These are phyloP conservation scores for Drosophila auraria DNA, from an alignment of 1,140 invertebrate species.

Conservation along the genomic window DNA sequence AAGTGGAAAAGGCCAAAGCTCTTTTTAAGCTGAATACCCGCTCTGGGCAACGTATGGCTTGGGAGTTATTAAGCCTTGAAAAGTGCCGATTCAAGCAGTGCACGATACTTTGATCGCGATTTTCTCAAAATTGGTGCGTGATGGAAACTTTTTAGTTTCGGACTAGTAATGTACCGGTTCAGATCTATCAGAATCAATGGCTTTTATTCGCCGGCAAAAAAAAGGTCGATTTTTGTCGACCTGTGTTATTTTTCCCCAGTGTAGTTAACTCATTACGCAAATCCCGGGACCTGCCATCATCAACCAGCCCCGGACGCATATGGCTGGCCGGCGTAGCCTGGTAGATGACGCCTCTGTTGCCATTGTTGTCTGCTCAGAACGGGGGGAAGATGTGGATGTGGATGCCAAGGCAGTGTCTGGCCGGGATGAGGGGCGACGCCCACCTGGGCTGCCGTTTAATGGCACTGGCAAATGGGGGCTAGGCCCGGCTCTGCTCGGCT, in stretches of 20 bases:
- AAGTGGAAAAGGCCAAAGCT: no score
- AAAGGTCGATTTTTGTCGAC: no score
- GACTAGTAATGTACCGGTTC: no score
- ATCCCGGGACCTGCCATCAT: conserved; percentile 44
- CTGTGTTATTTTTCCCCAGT: not conserved
- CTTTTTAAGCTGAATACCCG: no score
- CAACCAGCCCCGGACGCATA: conserved; percentile 40
- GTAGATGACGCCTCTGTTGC: conserved; percentile 56
- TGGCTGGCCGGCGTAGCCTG: conserved; percentile 56
- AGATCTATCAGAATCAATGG: no score
- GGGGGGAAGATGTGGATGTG: conserved; percentile 5
- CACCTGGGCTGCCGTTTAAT: conserved; percentile 74
- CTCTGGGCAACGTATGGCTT: no score
- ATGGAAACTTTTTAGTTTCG: no score
- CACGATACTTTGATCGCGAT: no score
- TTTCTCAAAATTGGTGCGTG: no score
- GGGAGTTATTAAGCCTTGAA: no score
- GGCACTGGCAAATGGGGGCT: conserved; percentile 55
- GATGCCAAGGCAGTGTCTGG: conserved; percentile 23
- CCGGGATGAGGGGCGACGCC: conserved; percentile 61
- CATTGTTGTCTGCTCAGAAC: conserved; percentile 49
- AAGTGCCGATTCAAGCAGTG: no score
- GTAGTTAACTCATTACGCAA: conserved; percentile 42
- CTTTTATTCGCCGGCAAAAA: no score
- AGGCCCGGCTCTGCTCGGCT: conserved; percentile 30